Evolutionary conservation across 2,113 vertebrate genomes (phyloP), one percentile per base, ranked within the genome.

Genomic region (Tragelaphus scriptus): DNA sequence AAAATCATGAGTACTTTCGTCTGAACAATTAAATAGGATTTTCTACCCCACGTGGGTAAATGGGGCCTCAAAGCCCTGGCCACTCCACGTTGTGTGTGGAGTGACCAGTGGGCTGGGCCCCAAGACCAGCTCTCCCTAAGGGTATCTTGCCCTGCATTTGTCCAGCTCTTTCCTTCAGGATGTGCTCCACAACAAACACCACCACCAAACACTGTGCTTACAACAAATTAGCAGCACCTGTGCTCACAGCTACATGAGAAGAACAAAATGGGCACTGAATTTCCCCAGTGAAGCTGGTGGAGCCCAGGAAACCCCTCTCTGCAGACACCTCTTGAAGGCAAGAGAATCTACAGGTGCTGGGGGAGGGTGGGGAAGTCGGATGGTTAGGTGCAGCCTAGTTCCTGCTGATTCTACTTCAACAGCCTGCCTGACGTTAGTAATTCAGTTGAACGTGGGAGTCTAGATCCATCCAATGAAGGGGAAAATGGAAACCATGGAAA

Each of bases 131-230:
- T 40, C 40, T 49, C 32, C 75, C 90, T 26, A 21, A 53, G 58
- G 58, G 15, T 26, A 21, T 6, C 44, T 26, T 19, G 26, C 30
- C 26, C 40, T 23, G 51, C 12, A 1, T 1, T 5, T 23, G 36
- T 26, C 68, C 19, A 10, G 7, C 10, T 44, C 87, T 90, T 90
- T 68, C 36, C 53, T 32, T 81, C 25, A 7, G 87, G 30, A 26
- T 25, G 21, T 19, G 1, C 5, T 9, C 14, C 14, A 40, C 36
- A 51, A 9, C 36, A 23, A 32, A 10, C 1, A 4, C 49, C 40
- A 19, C 21, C 17, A 0, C 7, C 12, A 0, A 7, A 3, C 6
- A 1, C 80, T 12, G 17, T 0, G 5, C 47, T 30, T 10, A 49
- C 9, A 19, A 10, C 30, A 32, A 6, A 13, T 17, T 4, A 81